phyloP scores from a whole-genome alignment of 2,113 vertebrate genomes.

The Salvator merianae region DNA sequence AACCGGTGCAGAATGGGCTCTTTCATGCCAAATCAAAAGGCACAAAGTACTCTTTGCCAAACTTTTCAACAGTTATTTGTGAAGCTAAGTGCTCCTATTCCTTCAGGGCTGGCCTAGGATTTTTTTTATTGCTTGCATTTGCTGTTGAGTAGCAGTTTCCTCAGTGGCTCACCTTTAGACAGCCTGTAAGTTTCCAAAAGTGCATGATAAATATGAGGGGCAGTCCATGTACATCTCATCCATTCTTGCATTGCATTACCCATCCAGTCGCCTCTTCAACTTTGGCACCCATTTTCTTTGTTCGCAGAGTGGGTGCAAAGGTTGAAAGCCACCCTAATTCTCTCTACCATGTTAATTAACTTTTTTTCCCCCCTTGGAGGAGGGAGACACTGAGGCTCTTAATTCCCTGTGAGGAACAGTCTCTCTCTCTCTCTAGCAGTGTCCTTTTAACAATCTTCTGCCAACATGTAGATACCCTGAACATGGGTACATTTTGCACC shows the following conservation, averaged over 20 bases:
- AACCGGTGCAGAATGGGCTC: not conserved
- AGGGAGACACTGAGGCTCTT: not conserved
- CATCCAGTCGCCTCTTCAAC: not conserved
- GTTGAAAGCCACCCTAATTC: not conserved
- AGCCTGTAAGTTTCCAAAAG: not conserved
- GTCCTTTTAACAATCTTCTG: not conserved
- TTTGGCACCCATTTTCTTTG: not conserved
- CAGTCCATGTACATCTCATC: slow-evolving; percentile 6
- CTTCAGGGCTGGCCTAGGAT: not conserved
- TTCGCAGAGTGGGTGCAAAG: not conserved
- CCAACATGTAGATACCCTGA: not conserved
- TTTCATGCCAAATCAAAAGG: not conserved
- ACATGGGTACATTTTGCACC: not conserved
- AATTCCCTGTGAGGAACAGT: not conserved
- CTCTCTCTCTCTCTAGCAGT: not conserved
- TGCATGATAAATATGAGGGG: slow-evolving; percentile 3
- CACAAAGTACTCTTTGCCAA: not conserved
- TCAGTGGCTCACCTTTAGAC: not conserved
- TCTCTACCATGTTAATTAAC: not conserved
- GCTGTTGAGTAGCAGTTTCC: not conserved
- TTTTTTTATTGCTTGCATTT: not conserved
- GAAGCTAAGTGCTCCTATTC: not conserved
- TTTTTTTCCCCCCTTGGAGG: not conserved
- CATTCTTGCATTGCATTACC: not conserved
- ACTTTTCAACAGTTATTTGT: not conserved